A percentile compares a stretch with the other conserved stretches of the same genome.
These are phyloP conservation scores for Agriotes lineatus DNA, from an alignment of 2,888 invertebrate genomes.

Conservation along the genomic window DNA sequence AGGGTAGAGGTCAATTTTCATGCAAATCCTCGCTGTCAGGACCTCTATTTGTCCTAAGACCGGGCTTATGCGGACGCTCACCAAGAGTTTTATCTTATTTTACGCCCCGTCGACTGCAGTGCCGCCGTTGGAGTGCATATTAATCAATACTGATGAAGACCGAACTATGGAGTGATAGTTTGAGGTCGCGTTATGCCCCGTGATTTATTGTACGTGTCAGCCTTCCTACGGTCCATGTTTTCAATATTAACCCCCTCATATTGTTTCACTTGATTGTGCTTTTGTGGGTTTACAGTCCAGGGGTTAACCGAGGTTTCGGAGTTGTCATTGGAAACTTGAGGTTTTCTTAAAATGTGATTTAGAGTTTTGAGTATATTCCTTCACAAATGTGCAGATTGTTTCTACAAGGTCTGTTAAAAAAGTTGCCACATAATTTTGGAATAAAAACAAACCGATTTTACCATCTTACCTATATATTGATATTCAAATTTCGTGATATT, in stretches of 20 bases:
- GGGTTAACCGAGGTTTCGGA: no score
- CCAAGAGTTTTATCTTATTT: conserved; percentile 58
- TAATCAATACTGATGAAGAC: conserved; percentile 61
- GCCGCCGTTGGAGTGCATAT: conserved; percentile 56
- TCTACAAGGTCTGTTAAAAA: no score
- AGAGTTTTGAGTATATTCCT: no score
- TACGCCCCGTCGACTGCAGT: conserved; percentile 59
- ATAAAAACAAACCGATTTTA: no score
- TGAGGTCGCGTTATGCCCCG: conserved; percentile 50
- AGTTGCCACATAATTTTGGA: no score
- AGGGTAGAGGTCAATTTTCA: conserved; percentile 60
- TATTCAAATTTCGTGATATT: no score
- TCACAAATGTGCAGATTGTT: no score
- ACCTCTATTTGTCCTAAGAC: conserved; percentile 58
- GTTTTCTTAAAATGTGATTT: no score
- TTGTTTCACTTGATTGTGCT: no score
- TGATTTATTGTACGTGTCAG: conserved; percentile 20
- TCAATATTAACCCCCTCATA: conserved; percentile 5
- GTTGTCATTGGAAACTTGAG: no score
- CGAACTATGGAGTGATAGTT: conserved; percentile 54
- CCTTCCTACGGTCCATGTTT: neutral
- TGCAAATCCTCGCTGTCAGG: conserved; percentile 60
- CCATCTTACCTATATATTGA: no score
- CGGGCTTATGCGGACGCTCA: conserved; percentile 49
- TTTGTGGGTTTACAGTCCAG: no score